Evolutionary conservation across 1,140 invertebrate species (phyloP), one percentile per base, ranked within the genome.

Genomic region (Aphaenogaster floridana): DNA sequence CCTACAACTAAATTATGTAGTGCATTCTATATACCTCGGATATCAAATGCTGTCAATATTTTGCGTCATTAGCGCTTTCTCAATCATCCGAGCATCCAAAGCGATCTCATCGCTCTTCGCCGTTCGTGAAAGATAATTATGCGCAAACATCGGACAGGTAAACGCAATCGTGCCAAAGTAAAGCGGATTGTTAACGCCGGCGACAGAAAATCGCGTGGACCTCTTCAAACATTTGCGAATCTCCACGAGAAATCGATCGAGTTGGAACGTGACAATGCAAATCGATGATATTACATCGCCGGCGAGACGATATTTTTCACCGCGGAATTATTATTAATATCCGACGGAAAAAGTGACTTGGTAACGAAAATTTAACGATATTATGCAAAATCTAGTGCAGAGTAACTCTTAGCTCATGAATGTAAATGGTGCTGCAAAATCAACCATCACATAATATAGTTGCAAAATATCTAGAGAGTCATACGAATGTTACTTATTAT

Each of bases 131-230:
- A 84, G 80, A 84, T 84, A 84, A 84, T 84, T 84, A 84, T 84
- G 80, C 80, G 80, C 80, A 84, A 84, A 84, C 80, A 84, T 84
- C 80, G 80, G 80, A 76, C 80, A 84, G 80, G 80, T 84, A 84
- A 84, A 84, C 80, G 80, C 69, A 84, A 84, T 84, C 80, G 80
- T 84, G 80, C 80, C 34, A 84, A 84, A 84, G 80, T 84, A 84
- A 84, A 84, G 80, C 69, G 80, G 54, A 84, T 84, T 84, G 80
- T 84, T 84, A 84, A 84, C 54, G 80, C 36, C 69, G 42, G 11
- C 42, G 54, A 84, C 54, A 84, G 80, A 84, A 84, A 84, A 84
- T 84, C 80, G 79, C 79, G 54, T 39, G 80, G 80, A 84, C 80
- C 80, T 84, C 54, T 84, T 84, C 80, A 84, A 84, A 84, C 54